phyloP scores from a whole-genome alignment of 2,797 vertebrate species.

The Fratercula arctica region DNA sequence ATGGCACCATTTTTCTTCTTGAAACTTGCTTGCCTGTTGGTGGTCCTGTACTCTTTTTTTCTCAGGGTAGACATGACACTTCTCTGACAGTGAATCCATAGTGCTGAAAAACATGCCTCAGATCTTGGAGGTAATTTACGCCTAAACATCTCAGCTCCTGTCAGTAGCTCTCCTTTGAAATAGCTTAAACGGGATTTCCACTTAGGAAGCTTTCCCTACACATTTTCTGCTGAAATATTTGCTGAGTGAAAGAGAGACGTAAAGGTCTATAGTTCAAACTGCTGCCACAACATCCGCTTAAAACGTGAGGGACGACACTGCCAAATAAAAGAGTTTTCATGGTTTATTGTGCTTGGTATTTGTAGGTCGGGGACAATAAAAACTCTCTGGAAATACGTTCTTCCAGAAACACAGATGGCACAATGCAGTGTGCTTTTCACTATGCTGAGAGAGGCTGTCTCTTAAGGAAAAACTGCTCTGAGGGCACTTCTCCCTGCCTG shows the following conservation, averaged over 20 bases:
- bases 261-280: neutral
- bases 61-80: conserved; percentile 13
- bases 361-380: neutral
- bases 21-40: conserved; percentile 18
- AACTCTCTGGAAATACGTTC: neutral
- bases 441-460: neutral
- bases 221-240: neutral
- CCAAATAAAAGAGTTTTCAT: neutral
- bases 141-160: conserved; percentile 40
- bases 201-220: neutral
- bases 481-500: neutral
- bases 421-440: neutral
- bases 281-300: neutral
- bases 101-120: conserved; percentile 41
- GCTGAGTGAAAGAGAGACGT: neutral
- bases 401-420: neutral
- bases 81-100: conserved; percentile 20
- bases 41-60: conserved; percentile 56
- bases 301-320: neutral
- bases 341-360: neutral
- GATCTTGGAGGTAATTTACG: conserved; percentile 60
- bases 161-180: conserved; percentile 62
- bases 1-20: conserved; percentile 55
- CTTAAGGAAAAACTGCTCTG: neutral
- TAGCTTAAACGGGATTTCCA: conserved; percentile 35